phyloP scores from a whole-genome alignment of 2,113 vertebrate genomes.

The Laterallus jamaicensis region DNA sequence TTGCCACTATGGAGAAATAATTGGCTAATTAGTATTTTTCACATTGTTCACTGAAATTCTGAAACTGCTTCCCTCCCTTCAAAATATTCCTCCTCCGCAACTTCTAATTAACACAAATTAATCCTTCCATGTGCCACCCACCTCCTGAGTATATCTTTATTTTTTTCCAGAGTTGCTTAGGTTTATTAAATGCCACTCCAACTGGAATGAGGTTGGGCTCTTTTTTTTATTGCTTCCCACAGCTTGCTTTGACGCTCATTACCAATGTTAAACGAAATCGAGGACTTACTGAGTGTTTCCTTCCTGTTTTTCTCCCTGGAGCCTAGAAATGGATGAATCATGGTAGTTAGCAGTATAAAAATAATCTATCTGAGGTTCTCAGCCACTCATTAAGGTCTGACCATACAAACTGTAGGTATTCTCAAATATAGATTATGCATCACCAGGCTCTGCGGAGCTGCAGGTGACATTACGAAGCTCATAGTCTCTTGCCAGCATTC shows the following conservation, averaged over 20 bases:
- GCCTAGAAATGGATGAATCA: slow-evolving; percentile 41
- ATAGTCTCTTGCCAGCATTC: not conserved
- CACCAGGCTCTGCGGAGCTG: not conserved
- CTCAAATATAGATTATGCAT: not conserved
- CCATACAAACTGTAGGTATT: not conserved
- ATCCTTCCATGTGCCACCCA: slow-evolving; percentile 46
- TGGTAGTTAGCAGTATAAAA: slow-evolving; percentile 22
- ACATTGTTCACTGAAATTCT: slow-evolving; percentile 45
- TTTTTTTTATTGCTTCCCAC: slow-evolving; percentile 39
- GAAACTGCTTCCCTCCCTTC: not conserved
- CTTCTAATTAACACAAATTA: slow-evolving; percentile 57
- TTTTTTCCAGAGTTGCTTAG: not conserved
- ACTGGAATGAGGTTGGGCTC: not conserved
- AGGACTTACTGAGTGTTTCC: slow-evolving; percentile 49
- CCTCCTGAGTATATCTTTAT: slow-evolving; percentile 31
- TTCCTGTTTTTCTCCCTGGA: slow-evolving; percentile 47
- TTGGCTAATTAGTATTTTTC: slow-evolving; percentile 58
- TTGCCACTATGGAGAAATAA: slow-evolving; percentile 32
- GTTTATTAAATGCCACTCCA: slow-evolving; percentile 52
- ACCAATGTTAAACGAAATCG: not conserved
- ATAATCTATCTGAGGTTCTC: slow-evolving; percentile 12
- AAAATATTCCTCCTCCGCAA: slow-evolving; percentile 57
- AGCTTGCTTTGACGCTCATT: slow-evolving; percentile 31
- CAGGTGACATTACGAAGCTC: not conserved
- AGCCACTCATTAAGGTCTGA: not conserved